phyloP scores from a whole-genome alignment of 2,888 invertebrate species.

The Dicycla oo region DNA sequence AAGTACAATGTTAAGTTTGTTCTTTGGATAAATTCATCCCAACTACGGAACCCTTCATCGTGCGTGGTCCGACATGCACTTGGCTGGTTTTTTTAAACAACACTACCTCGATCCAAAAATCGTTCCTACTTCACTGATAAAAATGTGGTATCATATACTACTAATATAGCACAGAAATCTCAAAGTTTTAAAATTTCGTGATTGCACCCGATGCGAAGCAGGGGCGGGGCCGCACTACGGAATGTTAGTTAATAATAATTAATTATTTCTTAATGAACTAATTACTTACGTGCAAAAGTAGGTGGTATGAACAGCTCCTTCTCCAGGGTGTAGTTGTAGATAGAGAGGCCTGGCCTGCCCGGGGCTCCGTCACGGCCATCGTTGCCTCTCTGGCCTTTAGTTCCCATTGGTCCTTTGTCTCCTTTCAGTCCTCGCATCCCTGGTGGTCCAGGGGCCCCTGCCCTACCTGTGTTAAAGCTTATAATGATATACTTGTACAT shows the following conservation, averaged over 20 bases:
- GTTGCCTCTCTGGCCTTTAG: constrained; percentile 93
- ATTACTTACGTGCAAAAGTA: constrained; percentile 92
- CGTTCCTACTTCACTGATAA: too few species aligned
- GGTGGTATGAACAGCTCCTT: constrained; percentile 95
- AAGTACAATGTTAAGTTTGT: too few species aligned
- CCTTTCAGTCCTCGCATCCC: constrained; percentile 94
- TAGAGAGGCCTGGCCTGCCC: constrained; percentile 95
- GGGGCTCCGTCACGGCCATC: constrained; percentile 93
- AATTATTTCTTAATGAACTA: not conserved
- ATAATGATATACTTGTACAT: not conserved
- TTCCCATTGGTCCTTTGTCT: constrained; percentile 92
- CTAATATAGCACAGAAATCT: too few species aligned
- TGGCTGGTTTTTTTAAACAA: too few species aligned
- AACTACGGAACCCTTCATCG: too few species aligned
- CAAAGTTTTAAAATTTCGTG: too few species aligned
- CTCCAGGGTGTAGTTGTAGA: constrained; percentile 93
- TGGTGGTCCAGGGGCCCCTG: constrained; percentile 92
- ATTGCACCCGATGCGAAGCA: too few species aligned
- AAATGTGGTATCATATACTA: too few species aligned
- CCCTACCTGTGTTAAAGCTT: constrained; percentile 87
- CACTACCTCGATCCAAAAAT: too few species aligned
- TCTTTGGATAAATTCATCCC: too few species aligned
- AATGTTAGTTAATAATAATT: not conserved
- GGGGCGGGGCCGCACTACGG: too few species aligned
- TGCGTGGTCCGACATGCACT: too few species aligned